Conservation (phyloP, 2,888 invertebrate species). For the Diogma glabrata region DNA sequence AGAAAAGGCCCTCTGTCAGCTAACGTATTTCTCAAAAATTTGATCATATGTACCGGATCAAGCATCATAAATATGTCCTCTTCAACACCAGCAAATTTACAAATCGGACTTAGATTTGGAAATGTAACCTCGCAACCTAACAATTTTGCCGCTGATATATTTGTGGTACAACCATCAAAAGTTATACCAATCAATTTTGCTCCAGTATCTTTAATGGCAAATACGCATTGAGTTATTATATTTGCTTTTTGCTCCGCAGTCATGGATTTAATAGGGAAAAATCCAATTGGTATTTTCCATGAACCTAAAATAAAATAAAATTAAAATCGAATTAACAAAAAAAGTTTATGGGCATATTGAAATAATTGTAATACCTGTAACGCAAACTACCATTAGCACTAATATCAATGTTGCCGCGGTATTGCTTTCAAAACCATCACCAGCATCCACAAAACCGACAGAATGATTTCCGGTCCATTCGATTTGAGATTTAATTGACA, state of each 20-base stretch:
- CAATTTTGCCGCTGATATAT: neutral
- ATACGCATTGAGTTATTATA: too few species aligned
- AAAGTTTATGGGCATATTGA: too few species aligned
- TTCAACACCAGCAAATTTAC: neutral
- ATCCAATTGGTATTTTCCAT: neutral
- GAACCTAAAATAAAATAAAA: neutral
- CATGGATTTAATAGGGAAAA: neutral
- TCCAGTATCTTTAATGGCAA: neutral
- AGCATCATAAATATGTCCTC: neutral
- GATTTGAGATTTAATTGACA: neutral
- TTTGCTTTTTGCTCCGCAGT: too few species aligned
- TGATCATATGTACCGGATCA: neutral
- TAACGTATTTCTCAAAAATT: neutral
- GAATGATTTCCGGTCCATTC: too few species aligned
- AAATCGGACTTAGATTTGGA: neutral
- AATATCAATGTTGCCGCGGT: neutral
- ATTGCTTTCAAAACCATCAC: too few species aligned
- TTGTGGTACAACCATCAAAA: neutral
- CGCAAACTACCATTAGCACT: neutral
- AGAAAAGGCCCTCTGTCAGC: too few species aligned
- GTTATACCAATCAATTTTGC: neutral
- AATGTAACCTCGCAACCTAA: neutral
- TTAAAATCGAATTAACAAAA: too few species aligned
- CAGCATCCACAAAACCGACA: neutral
- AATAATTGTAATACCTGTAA: neutral